Evolutionary conservation across 37 sponge, comb jelly and placozoan species (phyloP), one percentile per base, ranked within the genome.

Genomic region (Ianthella basta): DNA sequence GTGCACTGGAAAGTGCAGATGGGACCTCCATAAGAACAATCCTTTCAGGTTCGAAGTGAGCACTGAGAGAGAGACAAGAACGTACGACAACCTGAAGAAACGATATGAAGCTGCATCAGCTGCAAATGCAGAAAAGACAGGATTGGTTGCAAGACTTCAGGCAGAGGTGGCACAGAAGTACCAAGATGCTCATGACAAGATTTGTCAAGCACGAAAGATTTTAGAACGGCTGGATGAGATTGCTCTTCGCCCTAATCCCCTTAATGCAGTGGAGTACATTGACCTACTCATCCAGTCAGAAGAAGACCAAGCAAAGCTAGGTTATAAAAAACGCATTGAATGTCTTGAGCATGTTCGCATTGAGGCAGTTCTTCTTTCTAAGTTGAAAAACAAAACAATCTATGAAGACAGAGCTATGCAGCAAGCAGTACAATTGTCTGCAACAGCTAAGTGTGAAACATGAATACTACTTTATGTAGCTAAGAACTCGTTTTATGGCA

Each of bases 11-110:
- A 53, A 88, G 15, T 94, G 94, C 73, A n/a, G 40, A 0, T 94
- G 94, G 94, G 65, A 57, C 54, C 23, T 68, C 25, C 94, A 94
- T 80, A 39, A 70, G 36, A 94, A 90, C 56, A 88, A 67, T 82
- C 69, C 85, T 55, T 90, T 88, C 53, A 72, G 57, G 15, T 90
- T 90, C 57, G 91, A 94, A 75, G 23, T 91, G 89, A 57, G 59
- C 59, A 38, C 84, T 18, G 86, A 82, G 55, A 24, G 21, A 30
- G 88, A 87, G 64, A 68, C 38, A 0, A 44, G 83, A 68, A 93
- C 85, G 4, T 69, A 55, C 0, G 68, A 93, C 13, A 90, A 93
- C 27, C 84, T 92, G 3, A 72, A 83, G 64, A 44, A 81, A 44
- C 60, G 72, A 33, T 92, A 84, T 37, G 27, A 86, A 13, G 24